phyloP scores from a whole-genome alignment of 2,797 vertebrate species.

The Gobionotothen gibberifrons region DNA sequence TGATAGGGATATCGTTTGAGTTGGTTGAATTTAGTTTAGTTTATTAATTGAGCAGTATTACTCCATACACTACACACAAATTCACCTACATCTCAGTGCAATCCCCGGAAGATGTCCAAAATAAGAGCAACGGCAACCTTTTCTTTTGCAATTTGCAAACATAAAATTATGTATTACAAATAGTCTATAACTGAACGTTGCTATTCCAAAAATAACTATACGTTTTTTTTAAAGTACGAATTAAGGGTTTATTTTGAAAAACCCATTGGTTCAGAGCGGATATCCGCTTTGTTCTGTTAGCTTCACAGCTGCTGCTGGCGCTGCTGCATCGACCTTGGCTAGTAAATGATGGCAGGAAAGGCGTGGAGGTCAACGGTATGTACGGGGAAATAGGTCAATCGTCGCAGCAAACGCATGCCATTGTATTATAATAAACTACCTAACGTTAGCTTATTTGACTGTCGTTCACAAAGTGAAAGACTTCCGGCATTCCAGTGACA shows the following conservation, averaged over 20 bases:
- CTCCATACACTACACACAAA: background rate
- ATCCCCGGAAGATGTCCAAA: background rate
- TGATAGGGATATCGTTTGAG: background rate
- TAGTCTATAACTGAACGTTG: background rate
- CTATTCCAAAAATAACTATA: background rate
- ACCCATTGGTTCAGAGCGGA: background rate
- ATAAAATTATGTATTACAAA: background rate
- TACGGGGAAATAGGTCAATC: background rate
- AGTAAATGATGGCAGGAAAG: slow-evolving; percentile 80
- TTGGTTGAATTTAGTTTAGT: background rate
- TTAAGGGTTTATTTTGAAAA: slow-evolving; percentile 39
- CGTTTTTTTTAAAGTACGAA: too few species aligned
- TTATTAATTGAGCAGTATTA: background rate
- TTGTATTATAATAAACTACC: rapidly evolving
- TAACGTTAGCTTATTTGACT: background rate
- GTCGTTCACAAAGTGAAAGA: background rate
- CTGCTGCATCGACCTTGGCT: slow-evolving; percentile 53
- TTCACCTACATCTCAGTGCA: background rate
- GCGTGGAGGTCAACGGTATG: slow-evolving; percentile 87
- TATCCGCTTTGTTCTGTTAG: background rate
- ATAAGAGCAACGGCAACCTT: background rate
- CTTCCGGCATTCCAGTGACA: background rate
- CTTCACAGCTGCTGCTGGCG: background rate
- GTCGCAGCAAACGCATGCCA: background rate
- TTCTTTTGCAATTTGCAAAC: background rate